Evolutionary conservation across 2,888 invertebrate genomes (phyloP).

Genomic region (Scaptomyza tumidula): DNA sequence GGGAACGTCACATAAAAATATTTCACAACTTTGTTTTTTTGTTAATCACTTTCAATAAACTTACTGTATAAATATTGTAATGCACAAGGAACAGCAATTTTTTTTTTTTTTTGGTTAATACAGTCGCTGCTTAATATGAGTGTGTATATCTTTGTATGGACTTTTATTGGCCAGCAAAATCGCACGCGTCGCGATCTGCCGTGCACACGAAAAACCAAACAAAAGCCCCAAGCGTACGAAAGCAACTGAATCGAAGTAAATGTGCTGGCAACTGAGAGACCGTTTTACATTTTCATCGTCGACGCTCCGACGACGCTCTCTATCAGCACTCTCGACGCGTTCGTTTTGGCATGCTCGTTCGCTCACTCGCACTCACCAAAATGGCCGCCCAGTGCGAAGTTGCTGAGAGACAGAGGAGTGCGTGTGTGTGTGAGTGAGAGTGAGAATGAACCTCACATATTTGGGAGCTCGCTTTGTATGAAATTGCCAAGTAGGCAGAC

Average conservation of each 20-base stretch:
- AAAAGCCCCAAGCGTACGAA: conserved; percentile 83
- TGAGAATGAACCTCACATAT: conserved; percentile 55
- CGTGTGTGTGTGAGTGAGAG: conserved; percentile 11
- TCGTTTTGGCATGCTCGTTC: conserved; percentile 51
- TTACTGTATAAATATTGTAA: conserved; percentile 59
- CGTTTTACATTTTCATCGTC: conserved; percentile 58
- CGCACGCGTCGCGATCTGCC: conserved; percentile 76
- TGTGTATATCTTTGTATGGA: conserved; percentile 33
- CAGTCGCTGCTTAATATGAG: conserved; percentile 24
- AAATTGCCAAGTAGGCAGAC: conserved; percentile 69
- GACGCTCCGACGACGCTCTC: conserved; percentile 50
- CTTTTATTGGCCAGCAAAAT: conserved; percentile 66
- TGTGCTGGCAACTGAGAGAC: conserved; percentile 68
- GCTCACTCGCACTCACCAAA: conserved; percentile 49
- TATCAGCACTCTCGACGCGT: conserved; percentile 35
- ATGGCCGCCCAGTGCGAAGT: conserved; percentile 72
- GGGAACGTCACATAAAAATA: conserved; percentile 61
- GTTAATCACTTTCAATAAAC: conserved; percentile 48
- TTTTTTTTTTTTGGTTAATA: conserved; percentile 42
- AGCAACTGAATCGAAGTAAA: conserved; percentile 81
- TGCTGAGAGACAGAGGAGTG: conserved; percentile 46
- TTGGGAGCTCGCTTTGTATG: conserved; percentile 73
- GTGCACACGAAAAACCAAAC: conserved; percentile 80
- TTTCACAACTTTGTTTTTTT: conserved; percentile 63
- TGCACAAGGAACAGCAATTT: conserved; percentile 58